Evolutionary conservation across 2,888 invertebrate genomes (phyloP).

Genomic region (Ametastegia equiseti): DNA sequence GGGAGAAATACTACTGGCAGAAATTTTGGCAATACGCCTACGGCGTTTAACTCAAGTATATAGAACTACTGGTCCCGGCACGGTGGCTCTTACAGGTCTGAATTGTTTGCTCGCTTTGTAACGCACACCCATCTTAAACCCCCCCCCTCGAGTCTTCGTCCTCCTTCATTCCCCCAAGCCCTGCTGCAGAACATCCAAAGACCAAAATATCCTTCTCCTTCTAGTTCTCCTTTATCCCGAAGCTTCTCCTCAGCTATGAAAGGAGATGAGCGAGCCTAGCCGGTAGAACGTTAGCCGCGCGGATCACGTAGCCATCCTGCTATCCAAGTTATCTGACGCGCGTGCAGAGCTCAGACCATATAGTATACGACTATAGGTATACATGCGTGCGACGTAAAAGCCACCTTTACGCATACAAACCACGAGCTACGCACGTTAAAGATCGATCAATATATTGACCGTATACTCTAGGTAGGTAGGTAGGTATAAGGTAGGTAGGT

Average conservation of each 20-base stretch:
- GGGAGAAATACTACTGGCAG: not conserved
- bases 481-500: not conserved
- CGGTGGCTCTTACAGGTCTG: slow-evolving; percentile 16
- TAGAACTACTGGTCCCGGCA: not conserved
- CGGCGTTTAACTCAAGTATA: slow-evolving; percentile 36
- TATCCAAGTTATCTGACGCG: not conserved
- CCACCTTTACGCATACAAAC: not conserved
- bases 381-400: not conserved
- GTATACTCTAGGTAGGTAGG: too few relatives aligned
- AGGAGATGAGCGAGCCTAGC: not conserved
- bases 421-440: not conserved
- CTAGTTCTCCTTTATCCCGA: not conserved
- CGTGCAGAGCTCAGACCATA: not conserved
- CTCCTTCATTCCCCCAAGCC: not conserved
- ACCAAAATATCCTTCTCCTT: too few relatives aligned
- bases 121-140: slow-evolving; percentile 5
- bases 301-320: slow-evolving; percentile 28
- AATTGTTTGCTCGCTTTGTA: slow-evolving; percentile 40
- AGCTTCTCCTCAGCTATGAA: not conserved
- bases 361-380: too few relatives aligned
- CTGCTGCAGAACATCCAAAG: too few relatives aligned
- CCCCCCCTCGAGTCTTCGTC: not conserved
- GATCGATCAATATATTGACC: slow-evolving; percentile 44
- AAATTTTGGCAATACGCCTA: slow-evolving; percentile 21
- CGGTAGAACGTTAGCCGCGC: slow-evolving; percentile 2